Evolutionary conservation across 2,888 invertebrate genomes (phyloP), one percentile per base, ranked within the genome.

Genomic region (Cynaeus angustus): DNA sequence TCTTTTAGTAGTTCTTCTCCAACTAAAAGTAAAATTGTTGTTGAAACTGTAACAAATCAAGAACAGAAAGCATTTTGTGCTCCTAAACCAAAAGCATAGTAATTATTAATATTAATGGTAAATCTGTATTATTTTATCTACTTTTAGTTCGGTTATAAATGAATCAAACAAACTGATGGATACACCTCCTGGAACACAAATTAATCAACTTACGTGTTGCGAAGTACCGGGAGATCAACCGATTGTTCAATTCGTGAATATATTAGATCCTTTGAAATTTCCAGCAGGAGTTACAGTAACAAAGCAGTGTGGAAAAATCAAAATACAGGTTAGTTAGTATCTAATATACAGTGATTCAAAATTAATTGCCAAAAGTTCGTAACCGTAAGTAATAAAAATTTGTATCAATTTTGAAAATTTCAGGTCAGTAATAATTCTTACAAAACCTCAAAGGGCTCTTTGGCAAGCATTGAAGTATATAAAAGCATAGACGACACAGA

Each of bases 1-100:
- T 89, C 90, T 73, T 94, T 94, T 84, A 92, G 93, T 71, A 92
- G 91, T 13, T 92, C 93, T 0, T 91, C 92, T 0, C 93, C 93
- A 80, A 89, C 89, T 74, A 93, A 92, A 84, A 94, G 94, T 75
- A 90, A 92, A 53, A 95, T 96, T 74, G 88, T 92, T 4, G 92
- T 95, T 50, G 95, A 95, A 83, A 91, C 82, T 89, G 75, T 89
- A 89, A 65, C 91, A 91, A 80, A 77, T 58, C 74, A 72, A 7
- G 72, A 62, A n/a, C 66, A 73, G 55, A 52, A 28, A 28, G 8
- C 50, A 9, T 69, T 65, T 37, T 7, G 30, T 45, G 45, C 10
- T 1, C 13, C 59, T 9, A 53, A 55, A 30, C 30, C 46, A 55
- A 61, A 48, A 50, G 28, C 45, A 37, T 50, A 13, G 33, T 45